These are phyloP conservation scores for Tigriopus californicus DNA, from an alignment of 2,888 invertebrate species.

Conservation along the genomic window DNA sequence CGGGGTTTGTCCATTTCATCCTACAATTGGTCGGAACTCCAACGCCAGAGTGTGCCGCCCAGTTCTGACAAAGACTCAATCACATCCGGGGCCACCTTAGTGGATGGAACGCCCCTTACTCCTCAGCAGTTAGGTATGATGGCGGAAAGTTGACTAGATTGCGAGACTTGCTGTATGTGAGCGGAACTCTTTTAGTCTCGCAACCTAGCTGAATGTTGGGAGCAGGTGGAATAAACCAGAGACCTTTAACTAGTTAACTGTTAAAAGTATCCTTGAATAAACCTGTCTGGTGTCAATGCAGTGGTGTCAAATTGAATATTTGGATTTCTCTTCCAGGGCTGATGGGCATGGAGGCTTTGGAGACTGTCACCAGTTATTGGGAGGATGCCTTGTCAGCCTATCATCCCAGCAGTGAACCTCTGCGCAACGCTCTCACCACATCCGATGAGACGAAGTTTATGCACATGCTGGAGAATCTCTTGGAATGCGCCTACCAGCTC, in stretches of 20 bases:
- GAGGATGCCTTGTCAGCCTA: constrained; percentile 78
- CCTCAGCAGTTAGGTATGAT: constrained; percentile 13
- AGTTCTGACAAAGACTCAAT: background rate
- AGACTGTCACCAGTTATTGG: constrained; percentile 80
- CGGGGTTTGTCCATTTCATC: no score
- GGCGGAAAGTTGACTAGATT: no score
- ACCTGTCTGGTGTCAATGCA: background rate
- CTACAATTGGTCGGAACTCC: no score
- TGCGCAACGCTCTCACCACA: constrained; percentile 43
- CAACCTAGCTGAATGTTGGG: no score
- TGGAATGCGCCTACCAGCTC: constrained; percentile 64
- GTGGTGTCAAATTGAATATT: background rate
- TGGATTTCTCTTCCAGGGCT: constrained; percentile 4
- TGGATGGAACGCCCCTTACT: constrained; percentile 10
- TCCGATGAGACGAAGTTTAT: constrained; percentile 71
- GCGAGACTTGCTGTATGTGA: no score
- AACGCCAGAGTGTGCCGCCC: no score
- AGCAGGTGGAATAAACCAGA: no score
- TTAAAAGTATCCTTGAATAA: no score
- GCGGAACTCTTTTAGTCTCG: no score
- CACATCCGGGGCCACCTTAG: constrained; percentile 5
- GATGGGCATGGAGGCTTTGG: constrained; percentile 69
- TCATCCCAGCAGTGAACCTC: constrained; percentile 24
- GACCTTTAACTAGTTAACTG: no score
- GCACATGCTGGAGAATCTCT: constrained; percentile 52